Base-by-base conservation (phyloP, 2,797 vertebrate genomes). In the Centropyge bicolor region DNA sequence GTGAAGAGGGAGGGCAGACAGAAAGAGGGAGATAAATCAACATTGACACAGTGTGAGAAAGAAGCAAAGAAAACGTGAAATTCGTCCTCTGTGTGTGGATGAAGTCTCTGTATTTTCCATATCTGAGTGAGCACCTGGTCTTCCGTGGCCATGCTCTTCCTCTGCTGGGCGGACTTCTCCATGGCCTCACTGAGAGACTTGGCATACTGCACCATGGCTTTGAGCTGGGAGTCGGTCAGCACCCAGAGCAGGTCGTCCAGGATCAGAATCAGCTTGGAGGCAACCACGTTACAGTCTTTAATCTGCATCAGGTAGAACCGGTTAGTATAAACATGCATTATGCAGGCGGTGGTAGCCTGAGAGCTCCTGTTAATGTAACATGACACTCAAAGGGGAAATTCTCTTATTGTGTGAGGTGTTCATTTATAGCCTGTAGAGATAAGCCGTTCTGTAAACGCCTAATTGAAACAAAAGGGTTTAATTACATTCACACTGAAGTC, bases 161-260 rank as follows among this genome's bases (percentile, higher is more conserved):
- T 97, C 90, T 99, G 98, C 83, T 98, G 97, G 6, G 97, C 96
- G 13, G 98, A 99, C 87, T 97, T 99, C 91, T 99, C 98, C 96
- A 99, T 99, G 82, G 96, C 97, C 95, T 99, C 98, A 66, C 98
- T 98, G 60, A 99, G 97, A 80, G 98, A 99, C 92, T 99, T 99
- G 82, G 98, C 98, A 77, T 99, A 99, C 64, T 99, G 98, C 72
- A 99, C 97, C 98, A 99, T 99, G 81, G 98, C 98, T 93, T 99
- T 99, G 85, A 99, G 94, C 88, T 99, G 98, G 12, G 98, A 99
- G 94, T 99, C 98, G 0, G 98, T 99, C 93, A 99, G 96, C 85
- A 99, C 98, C 98, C 98, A 99, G 10, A 99, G 92, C 89, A 99
- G 95, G 89, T 99, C 98, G 84, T 99, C 98, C 94, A 99, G 89